Evolutionary conservation across 2,113 vertebrate species (phyloP).

Genomic region (Ursus arctos): DNA sequence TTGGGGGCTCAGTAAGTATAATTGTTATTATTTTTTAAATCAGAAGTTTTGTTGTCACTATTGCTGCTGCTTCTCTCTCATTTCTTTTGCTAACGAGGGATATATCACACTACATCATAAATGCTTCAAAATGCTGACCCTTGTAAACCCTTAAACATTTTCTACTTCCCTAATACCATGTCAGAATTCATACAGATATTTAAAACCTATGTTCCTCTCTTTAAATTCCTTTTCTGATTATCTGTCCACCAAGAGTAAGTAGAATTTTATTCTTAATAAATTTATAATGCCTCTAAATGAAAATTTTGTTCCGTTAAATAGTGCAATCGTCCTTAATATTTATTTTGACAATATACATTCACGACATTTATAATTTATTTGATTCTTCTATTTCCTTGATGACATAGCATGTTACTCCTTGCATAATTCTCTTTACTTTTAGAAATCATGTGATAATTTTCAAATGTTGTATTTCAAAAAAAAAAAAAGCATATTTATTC

Average conservation of each 20-base stretch:
- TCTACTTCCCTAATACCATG: neutral
- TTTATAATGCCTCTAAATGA: neutral
- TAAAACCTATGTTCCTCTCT: neutral
- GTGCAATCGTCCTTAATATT: neutral
- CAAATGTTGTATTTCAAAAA: neutral
- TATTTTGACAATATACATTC: neutral
- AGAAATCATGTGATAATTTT: neutral
- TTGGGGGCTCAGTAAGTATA: neutral
- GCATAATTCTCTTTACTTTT: neutral
- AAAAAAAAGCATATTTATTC: neutral
- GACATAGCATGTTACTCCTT: neutral
- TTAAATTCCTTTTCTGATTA: neutral
- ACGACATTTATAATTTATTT: neutral
- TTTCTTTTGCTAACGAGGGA: neutral
- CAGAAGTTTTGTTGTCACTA: neutral
- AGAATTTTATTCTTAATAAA: neutral
- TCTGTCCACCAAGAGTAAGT: neutral
- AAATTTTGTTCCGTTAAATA: neutral
- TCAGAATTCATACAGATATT: neutral
- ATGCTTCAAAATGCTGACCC: neutral
- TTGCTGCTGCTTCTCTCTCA: accelerated
- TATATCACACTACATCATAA: neutral
- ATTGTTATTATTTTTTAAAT: neutral
- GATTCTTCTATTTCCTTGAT: neutral
- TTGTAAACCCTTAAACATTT: neutral